These are phyloP conservation scores for Trichopoda pennipes DNA, from an alignment of 2,888 invertebrate species.

Conservation along the genomic window DNA sequence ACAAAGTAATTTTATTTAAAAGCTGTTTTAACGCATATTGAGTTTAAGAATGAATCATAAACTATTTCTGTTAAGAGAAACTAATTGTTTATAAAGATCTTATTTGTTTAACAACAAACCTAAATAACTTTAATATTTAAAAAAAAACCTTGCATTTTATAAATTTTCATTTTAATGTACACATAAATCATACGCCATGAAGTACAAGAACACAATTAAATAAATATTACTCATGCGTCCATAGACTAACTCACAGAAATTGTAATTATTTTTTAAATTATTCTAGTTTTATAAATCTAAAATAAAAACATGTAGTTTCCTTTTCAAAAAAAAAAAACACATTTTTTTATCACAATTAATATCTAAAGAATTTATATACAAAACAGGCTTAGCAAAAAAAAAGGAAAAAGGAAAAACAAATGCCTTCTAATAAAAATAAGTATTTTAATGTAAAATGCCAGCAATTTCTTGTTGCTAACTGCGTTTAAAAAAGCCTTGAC, in stretches of 20 bases:
- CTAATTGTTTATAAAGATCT: no score
- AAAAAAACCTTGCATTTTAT: not conserved
- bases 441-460: constrained; percentile 1
- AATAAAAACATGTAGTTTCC: constrained; percentile 21
- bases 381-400: not conserved
- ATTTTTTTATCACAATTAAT: constrained; percentile 52
- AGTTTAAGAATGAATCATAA: no score
- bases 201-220: not conserved
- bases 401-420: constrained; percentile 22
- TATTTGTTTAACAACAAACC: not conserved
- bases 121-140: not conserved
- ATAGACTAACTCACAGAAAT: constrained; percentile 24
- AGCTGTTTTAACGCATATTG: no score
- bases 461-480: constrained; percentile 35
- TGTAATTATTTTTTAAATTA: not conserved
- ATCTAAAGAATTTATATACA: constrained; percentile 52
- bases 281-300: constrained; percentile 3
- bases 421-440: constrained; percentile 59
- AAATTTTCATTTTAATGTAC: not conserved
- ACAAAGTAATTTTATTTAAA: no score
- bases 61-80: no score
- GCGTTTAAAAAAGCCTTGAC: constrained; percentile 40
- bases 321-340: constrained; percentile 15
- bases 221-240: constrained; percentile 44
- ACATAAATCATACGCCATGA: constrained; percentile 27